Conservation (phyloP, 2,888 invertebrate species). For the Acleris laterana region DNA sequence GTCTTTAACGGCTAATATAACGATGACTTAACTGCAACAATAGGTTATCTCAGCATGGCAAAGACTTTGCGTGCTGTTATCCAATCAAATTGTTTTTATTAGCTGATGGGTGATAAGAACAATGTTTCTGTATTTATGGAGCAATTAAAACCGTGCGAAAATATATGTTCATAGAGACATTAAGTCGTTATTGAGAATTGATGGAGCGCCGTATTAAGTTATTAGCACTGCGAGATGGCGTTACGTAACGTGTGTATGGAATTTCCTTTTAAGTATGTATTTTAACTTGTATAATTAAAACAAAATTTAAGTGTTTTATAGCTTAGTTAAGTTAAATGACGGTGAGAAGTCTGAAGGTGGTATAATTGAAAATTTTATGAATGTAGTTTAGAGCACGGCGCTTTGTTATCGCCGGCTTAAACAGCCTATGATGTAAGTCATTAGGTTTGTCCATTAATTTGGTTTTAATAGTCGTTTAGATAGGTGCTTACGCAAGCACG, state of each 20-base stretch:
- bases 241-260: slow-evolving; percentile 14
- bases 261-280: background rate
- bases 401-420: slow-evolving; percentile 57
- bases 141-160: slow-evolving; percentile 34
- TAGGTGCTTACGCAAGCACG: slow-evolving; percentile 69
- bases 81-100: slow-evolving; percentile 30
- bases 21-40: slow-evolving; percentile 11
- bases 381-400: slow-evolving; percentile 44
- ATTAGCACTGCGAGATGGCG: slow-evolving; percentile 5
- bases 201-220: slow-evolving; percentile 10
- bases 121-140: slow-evolving; percentile 34
- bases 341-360: background rate
- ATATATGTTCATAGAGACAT: slow-evolving; percentile 29
- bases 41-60: slow-evolving; percentile 22
- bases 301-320: background rate
- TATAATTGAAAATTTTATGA: slow-evolving; percentile 41
- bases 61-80: slow-evolving; percentile 33
- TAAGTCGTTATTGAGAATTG: slow-evolving; percentile 27
- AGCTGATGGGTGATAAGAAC: slow-evolving; percentile 30
- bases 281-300: background rate
- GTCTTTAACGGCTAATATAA: background rate
- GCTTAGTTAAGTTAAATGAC: background rate
- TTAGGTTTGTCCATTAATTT: slow-evolving; percentile 77
- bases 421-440: slow-evolving; percentile 67
- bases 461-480: slow-evolving; percentile 75